Evolutionary conservation across 1,140 invertebrate genomes (phyloP).

Genomic region (Sycophila sp.): DNA sequence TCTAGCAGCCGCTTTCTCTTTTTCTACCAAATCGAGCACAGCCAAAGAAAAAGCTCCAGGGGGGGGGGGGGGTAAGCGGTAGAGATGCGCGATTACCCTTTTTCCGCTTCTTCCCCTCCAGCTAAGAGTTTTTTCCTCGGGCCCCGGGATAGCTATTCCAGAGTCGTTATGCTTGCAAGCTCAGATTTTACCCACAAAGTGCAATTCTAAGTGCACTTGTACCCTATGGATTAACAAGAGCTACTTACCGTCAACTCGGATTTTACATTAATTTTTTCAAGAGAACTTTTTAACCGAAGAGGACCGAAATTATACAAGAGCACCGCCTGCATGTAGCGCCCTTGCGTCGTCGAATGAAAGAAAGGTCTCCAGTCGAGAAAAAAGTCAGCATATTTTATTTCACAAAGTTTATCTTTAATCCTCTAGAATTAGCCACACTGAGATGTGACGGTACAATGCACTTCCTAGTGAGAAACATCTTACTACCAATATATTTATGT

Average conservation of each 20-base stretch:
- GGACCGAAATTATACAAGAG: too few relatives aligned
- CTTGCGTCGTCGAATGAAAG: too few relatives aligned
- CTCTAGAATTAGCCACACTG: too few relatives aligned
- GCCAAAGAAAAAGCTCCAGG: background rate
- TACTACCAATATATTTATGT: too few relatives aligned
- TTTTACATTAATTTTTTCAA: slow-evolving; percentile 18
- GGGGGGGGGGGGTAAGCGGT: slow-evolving; percentile 1
- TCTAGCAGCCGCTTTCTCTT: background rate
- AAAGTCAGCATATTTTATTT: too few relatives aligned
- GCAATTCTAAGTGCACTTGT: slow-evolving; percentile 30
- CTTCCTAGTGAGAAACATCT: too few relatives aligned
- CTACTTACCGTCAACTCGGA: slow-evolving; percentile 4
- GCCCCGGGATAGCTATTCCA: background rate
- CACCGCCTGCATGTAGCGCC: too few relatives aligned
- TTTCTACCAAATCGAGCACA: slow-evolving; percentile 27
- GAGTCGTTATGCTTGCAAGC: background rate
- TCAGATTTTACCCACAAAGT: background rate
- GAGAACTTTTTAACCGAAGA: too few relatives aligned
- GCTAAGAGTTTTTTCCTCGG: background rate
- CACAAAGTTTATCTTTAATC: too few relatives aligned
- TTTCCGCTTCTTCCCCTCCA: background rate
- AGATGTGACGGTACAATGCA: too few relatives aligned
- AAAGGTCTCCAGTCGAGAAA: too few relatives aligned
- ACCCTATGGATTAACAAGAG: slow-evolving; percentile 22
- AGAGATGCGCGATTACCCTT: slow-evolving; percentile 27